Evolutionary conservation across 2,888 invertebrate species (phyloP), one percentile per base, ranked within the genome.

Genomic region (Ornithoptera priamus): DNA sequence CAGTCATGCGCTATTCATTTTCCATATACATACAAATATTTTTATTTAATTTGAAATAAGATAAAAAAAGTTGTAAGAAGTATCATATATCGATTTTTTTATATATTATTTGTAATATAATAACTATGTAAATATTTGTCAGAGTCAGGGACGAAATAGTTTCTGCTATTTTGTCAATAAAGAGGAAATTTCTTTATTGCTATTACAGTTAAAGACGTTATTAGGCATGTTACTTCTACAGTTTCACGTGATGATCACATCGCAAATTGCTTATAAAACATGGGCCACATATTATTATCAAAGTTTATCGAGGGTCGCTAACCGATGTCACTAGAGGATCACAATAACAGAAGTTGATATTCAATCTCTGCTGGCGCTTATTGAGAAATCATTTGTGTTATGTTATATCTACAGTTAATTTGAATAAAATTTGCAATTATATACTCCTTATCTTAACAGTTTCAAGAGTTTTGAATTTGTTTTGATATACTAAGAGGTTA

Each of bases 281-380:
- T 81, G 78, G 80, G 74, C 80, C 81, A 79, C 76, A 77, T 46
- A 22, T 76, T 84, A 85, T 84, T 84, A 75, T 68, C 62, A 77
- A 72, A 82, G 90, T 88, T 90, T 90, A 92, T 91, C 90, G 70
- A 62, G 77, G 90, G 91, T 90, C 89, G 88, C 78, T 80, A 85
- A 85, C 83, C 82, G 72, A 69, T 74, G 78, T 74, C 78, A 80
- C 86, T 87, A 88, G 87, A 86, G 88, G 87, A 89, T 53, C 53
- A 86, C 84, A 85, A 76, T 77, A 76, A 78, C 71, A 75, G 74
- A 73, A 72, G 71, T 72, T 76, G 80, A 80, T 79, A 76, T 75
- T 73, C 71, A 77, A 22, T 67, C 61, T 30, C 67, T 64, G n/a
- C 74, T 88, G 91, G 90, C 91, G 92, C 90, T 90, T 83, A 75